Percentiles rank a stretch among this genome's conserved stretches.
phyloP scores from a whole-genome alignment of 2,797 vertebrate genomes.

The Pseudomugil tenellus region DNA sequence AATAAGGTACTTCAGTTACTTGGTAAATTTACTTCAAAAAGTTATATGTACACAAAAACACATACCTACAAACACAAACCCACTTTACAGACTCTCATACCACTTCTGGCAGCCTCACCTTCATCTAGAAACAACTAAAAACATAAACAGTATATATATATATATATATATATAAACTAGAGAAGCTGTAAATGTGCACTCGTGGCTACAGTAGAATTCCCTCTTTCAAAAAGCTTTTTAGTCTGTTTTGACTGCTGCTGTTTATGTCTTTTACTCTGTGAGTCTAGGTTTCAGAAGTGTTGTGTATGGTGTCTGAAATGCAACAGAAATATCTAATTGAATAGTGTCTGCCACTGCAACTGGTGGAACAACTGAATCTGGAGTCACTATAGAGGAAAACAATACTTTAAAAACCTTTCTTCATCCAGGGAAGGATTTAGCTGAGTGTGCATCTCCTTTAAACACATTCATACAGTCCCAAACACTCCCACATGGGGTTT shows the following conservation, averaged over 20 bases:
- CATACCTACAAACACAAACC: no score
- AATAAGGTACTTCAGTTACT: no score
- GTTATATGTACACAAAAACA: no score
- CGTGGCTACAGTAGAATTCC: neutral
- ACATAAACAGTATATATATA: no score
- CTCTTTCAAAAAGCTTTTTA: constrained; percentile 5
- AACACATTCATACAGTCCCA: constrained; percentile 29
- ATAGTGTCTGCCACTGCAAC: constrained; percentile 21
- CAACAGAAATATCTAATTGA: constrained; percentile 59
- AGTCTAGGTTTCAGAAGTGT: constrained; percentile 31
- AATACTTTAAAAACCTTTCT: constrained; percentile 59
- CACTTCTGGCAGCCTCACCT: no score
- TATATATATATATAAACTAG: no score
- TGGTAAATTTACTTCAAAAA: no score
- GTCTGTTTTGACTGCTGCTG: constrained; percentile 12
- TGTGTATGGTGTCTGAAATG: constrained; percentile 25
- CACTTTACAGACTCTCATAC: no score
- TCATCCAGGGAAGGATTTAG: constrained; percentile 54
- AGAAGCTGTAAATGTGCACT: constrained; percentile 1
- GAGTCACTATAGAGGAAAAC: constrained; percentile 50
- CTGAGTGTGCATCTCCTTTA: constrained; percentile 50
- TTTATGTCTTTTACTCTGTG: constrained; percentile 5
- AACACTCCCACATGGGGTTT: constrained; percentile 50
- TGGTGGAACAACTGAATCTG: constrained; percentile 2
- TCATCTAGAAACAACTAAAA: no score